Evolutionary conservation across 2,113 vertebrate genomes (phyloP).

Genomic region (sheep (Ovis aries)): DNA sequence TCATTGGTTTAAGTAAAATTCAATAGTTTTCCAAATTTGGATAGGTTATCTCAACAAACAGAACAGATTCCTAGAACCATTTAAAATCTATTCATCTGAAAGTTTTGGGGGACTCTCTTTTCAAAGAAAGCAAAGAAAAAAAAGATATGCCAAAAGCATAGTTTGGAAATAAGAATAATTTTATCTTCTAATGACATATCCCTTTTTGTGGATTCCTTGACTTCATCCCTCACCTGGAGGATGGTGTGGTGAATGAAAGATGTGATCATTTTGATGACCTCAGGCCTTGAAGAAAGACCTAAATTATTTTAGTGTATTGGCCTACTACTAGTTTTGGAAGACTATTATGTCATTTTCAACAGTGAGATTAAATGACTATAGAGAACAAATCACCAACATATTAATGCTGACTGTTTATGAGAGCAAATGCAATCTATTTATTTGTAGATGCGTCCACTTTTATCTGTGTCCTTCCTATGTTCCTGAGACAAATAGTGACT

Average conservation of each 20-base stretch:
- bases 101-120: not conserved
- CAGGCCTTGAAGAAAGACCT: not conserved
- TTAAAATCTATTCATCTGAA: not conserved
- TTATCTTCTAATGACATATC: not conserved
- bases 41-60: not conserved
- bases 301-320: not conserved
- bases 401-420: not conserved
- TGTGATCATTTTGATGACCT: not conserved
- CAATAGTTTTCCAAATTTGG: not conserved
- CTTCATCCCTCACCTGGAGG: not conserved
- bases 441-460: slow-evolving; percentile 1
- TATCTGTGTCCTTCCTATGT: not conserved
- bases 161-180: not conserved
- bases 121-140: not conserved
- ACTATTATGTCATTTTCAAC: not conserved
- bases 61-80: not conserved
- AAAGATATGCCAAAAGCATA: not conserved
- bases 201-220: not conserved
- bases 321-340: not conserved
- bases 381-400: not conserved
- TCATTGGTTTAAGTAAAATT: not conserved
- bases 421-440: not conserved
- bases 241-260: not conserved
- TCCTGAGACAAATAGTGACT: not conserved
- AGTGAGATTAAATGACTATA: not conserved